Evolutionary conservation across 2,888 invertebrate species (phyloP), one percentile per base, ranked within the genome.

Genomic region (Agrypnus murinus): DNA sequence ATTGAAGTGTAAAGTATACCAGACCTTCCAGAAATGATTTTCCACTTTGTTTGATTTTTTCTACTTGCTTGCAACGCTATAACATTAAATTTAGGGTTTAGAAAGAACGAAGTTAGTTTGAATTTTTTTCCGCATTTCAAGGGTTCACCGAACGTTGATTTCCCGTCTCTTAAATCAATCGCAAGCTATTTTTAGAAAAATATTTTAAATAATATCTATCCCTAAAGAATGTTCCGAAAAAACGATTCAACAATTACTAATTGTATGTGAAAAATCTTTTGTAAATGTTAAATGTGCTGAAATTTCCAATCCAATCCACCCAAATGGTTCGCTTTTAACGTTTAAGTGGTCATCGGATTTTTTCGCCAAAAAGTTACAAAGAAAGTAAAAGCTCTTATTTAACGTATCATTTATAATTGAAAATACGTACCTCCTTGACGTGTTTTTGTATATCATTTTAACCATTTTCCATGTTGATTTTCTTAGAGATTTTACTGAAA

Each of bases 311-410:
- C 55, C 17, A 55, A 32, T 19, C 32, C 31, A 14, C 55, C 36
- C 32, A 55, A 55, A 55, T 55, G 36, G 17, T n/a, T 55, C 19
- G 17, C 10, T n/a, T 34, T 55, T 55, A 55, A 55, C 55, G 55
- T 55, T 50, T 9, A 15, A 55, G 17, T 55, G 55, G 55, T 17
- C 38, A 38, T 55, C 36, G 36, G 34, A 38, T 36, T 55, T 55
- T 55, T 55, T 8, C 9, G 10, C 5, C 15, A 15, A 55, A 55
- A 36, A 25, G n/a, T 12, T 7, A 12, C 40, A 19, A 36, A 34
- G 36, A 15, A n/a, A 36, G 31, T 25, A 55, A 17, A 19, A 55
- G 32, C 25, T 25, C 25, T 25, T 25, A 25, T 25, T 25, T 25
- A 25, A 25, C 25, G 14, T 32, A n/a, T 53, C 53, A 34, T 32